Evolutionary conservation across 2,888 invertebrate genomes (phyloP).

Genomic region (Sicus ferrugineus): DNA sequence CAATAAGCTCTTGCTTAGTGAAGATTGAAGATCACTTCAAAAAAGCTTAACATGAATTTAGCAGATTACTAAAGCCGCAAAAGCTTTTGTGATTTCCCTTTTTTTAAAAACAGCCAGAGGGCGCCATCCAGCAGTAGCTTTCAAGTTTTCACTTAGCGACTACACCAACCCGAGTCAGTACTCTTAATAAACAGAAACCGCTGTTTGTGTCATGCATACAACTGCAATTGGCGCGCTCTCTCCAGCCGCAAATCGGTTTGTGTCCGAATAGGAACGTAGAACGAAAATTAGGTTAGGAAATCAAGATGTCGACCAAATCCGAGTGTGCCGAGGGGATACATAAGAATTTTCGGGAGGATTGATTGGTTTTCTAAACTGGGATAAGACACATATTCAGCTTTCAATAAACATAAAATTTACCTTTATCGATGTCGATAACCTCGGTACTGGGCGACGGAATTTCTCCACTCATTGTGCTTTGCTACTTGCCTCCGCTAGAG

Average conservation of each 20-base stretch:
- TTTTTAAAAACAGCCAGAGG: background rate
- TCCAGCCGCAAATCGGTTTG: background rate
- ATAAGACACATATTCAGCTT: too few species aligned
- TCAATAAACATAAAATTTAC: too few species aligned
- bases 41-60: background rate
- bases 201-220: background rate
- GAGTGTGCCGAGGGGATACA: conserved; percentile 10
- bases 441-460: background rate
- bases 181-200: background rate
- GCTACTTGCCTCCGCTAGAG: background rate
- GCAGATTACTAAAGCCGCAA: too few species aligned
- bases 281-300: conserved; percentile 22
- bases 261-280: conserved; percentile 2
- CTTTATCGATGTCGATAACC: background rate
- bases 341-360: background rate
- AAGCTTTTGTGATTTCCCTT: background rate
- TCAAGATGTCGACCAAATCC: conserved; percentile 22
- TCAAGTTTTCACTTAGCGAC: background rate
- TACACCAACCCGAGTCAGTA: background rate
- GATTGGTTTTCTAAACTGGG: too few species aligned
- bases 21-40: conserved; percentile 10
- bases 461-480: background rate
- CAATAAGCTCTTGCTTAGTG: too few species aligned
- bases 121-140: background rate
- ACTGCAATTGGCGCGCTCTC: background rate